phyloP scores from a whole-genome alignment of 1,140 invertebrate species.

The Ceratina japonica region DNA sequence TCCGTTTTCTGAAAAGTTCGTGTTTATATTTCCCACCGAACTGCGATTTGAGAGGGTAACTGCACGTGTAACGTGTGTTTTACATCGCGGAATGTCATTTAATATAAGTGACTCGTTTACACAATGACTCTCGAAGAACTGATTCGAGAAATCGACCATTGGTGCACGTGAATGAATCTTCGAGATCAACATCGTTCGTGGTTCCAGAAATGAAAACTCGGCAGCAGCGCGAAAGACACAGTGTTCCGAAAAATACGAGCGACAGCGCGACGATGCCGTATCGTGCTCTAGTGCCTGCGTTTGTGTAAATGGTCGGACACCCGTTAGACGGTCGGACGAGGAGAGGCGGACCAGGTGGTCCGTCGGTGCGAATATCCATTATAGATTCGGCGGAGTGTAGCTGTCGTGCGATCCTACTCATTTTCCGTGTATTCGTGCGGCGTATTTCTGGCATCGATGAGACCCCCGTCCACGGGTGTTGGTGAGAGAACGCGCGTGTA shows the following conservation, averaged over 20 bases:
- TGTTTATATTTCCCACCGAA: background rate
- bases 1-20: background rate
- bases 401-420: conserved; percentile 59
- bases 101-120: background rate
- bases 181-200: too few relatives aligned
- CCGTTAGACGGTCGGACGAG: conserved; percentile 59
- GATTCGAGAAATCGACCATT: too few relatives aligned
- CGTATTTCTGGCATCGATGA: conserved; percentile 40
- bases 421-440: conserved; percentile 54
- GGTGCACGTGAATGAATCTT: too few relatives aligned
- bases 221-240: too few relatives aligned
- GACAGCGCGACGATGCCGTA: background rate
- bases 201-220: too few relatives aligned
- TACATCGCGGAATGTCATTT: too few relatives aligned
- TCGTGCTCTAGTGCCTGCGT: background rate
- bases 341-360: conserved; percentile 70
- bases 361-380: conserved; percentile 72
- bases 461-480: background rate
- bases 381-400: conserved; percentile 69
- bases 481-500: conserved; percentile 1
- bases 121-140: background rate
- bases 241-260: background rate
- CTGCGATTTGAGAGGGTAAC: background rate
- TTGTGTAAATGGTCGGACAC: conserved; percentile 53
- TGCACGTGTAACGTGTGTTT: background rate